These are phyloP conservation scores for Scyliorhinus canicula DNA, from an alignment of 2,797 vertebrate species.

Conservation along the genomic window DNA sequence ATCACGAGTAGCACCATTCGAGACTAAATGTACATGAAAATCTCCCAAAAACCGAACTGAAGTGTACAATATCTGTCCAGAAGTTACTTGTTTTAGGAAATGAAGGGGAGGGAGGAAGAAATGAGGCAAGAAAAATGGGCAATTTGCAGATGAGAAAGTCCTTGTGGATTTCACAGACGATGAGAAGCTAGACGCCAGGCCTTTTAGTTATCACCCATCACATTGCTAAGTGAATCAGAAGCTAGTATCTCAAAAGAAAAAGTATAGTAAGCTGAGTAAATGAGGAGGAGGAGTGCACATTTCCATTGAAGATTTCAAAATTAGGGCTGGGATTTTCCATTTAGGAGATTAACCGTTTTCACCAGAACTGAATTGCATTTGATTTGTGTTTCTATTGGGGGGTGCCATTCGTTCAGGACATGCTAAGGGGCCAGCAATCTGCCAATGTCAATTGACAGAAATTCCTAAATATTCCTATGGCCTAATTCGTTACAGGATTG, in stretches of 20 bases:
- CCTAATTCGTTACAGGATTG: no score
- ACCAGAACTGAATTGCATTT: no score
- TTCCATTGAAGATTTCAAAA: not conserved
- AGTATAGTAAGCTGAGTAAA: not conserved
- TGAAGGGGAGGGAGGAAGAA: not conserved
- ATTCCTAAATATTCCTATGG: no score
- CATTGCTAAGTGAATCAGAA: not conserved
- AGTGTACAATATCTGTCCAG: not conserved
- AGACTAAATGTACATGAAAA: not conserved
- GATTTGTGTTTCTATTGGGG: no score
- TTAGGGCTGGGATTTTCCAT: no score
- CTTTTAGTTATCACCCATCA: not conserved
- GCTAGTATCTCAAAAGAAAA: not conserved
- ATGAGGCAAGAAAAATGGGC: not conserved
- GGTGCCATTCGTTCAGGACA: no score
- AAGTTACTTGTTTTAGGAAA: not conserved
- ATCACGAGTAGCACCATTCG: not conserved
- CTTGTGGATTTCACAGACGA: not conserved
- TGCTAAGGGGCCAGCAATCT: no score
- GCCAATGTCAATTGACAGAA: no score
- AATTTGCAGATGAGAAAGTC: not conserved
- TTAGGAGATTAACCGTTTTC: no score
- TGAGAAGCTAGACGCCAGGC: not conserved
- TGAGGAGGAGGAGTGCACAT: not conserved
- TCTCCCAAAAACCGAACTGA: not conserved